phyloP scores from a whole-genome alignment of 2,888 invertebrate species.

The Boloria selene region DNA sequence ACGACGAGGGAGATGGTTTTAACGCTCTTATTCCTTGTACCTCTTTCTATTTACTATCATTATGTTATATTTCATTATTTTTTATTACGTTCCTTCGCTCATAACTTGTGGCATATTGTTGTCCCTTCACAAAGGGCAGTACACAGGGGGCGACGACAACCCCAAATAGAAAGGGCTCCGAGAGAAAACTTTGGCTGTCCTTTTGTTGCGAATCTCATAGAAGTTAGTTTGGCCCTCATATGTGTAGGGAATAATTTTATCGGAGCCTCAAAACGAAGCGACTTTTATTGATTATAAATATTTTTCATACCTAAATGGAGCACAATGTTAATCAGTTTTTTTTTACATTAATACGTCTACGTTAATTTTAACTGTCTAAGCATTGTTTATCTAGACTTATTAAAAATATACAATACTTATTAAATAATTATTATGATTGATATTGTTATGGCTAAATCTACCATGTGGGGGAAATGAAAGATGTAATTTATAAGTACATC shows the following conservation, averaged over 20 bases:
- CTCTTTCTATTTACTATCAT: conserved; percentile 12
- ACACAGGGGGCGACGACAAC: conserved; percentile 72
- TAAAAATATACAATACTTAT: too few species aligned
- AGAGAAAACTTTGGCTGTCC: conserved; percentile 59
- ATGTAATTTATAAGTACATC: too few species aligned
- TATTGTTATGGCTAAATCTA: too few species aligned
- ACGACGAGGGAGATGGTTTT: conserved; percentile 5
- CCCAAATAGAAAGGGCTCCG: conserved; percentile 75
- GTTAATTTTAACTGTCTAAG: too few species aligned
- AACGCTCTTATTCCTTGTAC: background rate
- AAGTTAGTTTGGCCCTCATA: conserved; percentile 46
- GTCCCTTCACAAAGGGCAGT: conserved; percentile 63
- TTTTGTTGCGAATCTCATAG: conserved; percentile 66
- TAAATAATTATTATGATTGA: too few species aligned
- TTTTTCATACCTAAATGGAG: conserved; percentile 20
- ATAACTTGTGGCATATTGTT: conserved; percentile 54
- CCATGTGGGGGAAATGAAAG: too few species aligned
- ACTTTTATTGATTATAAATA: conserved; percentile 23
- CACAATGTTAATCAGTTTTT: background rate
- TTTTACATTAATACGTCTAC: background rate
- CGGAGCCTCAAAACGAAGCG: background rate
- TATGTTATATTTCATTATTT: conserved; percentile 25
- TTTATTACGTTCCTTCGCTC: conserved; percentile 42
- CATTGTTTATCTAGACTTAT: too few species aligned
- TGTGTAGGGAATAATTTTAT: conserved; percentile 32